Evolutionary conservation across 2,113 vertebrate genomes (phyloP).

Genomic region (Alces alces): DNA sequence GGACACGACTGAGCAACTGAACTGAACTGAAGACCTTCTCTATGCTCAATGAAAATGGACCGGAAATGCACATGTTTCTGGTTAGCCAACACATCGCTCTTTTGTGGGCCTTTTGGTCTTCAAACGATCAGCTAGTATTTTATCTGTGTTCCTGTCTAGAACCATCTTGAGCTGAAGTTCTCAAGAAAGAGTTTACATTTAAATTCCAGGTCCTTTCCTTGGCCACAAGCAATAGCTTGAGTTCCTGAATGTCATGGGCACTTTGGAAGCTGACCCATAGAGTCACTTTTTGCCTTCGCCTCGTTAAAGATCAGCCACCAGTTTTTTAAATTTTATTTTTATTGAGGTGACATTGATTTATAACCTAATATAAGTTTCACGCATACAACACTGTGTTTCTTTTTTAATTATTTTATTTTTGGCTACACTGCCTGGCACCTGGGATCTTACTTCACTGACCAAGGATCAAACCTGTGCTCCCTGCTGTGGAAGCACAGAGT

Average conservation of each 20-base stretch:
- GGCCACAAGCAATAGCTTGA: neutral
- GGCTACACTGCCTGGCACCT: accelerated
- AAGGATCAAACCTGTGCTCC: neutral
- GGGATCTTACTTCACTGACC: neutral
- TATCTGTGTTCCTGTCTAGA: neutral
- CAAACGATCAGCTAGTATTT: neutral
- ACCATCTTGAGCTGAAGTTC: neutral
- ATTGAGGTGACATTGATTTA: neutral
- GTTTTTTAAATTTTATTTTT: neutral
- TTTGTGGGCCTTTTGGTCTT: neutral
- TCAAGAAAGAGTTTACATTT: neutral
- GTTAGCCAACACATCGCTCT: neutral
- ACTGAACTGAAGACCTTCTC: neutral
- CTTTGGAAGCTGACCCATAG: neutral
- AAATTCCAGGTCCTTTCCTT: neutral
- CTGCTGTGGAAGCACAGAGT: neutral
- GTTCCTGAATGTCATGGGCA: neutral
- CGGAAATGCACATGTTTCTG: neutral
- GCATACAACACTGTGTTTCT: neutral
- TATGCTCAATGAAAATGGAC: neutral
- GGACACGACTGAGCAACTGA: neutral
- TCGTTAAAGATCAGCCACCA: neutral
- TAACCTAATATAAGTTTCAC: neutral
- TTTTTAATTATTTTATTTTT: neutral
- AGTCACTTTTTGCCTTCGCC: neutral